These are phyloP conservation scores for Cydia amplana DNA, from an alignment of 1,140 invertebrate genomes.

Conservation along the genomic window DNA sequence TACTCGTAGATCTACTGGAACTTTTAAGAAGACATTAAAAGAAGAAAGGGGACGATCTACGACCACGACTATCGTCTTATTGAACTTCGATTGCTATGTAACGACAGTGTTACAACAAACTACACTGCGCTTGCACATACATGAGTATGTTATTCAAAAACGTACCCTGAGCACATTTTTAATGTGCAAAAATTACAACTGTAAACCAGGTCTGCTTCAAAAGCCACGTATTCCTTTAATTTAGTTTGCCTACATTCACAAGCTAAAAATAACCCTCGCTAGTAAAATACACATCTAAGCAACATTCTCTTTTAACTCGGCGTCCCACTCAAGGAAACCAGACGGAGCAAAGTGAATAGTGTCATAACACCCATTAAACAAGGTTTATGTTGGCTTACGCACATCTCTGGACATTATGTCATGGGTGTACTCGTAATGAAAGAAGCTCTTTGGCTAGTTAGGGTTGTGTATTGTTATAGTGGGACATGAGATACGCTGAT, in stretches of 20 bases:
- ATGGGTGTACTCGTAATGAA: constrained; percentile 13
- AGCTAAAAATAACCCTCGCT: constrained; percentile 9
- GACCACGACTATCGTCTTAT: too few species aligned
- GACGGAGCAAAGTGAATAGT: constrained; percentile 13
- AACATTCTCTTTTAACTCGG: constrained; percentile 16
- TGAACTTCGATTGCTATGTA: too few species aligned
- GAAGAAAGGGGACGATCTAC: too few species aligned
- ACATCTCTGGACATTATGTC: not conserved
- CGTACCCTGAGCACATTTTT: not conserved
- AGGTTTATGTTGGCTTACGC: constrained; percentile 23
- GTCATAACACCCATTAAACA: constrained; percentile 11
- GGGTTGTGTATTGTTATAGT: constrained; percentile 19
- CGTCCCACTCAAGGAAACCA: constrained; percentile 5
- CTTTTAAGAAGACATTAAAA: too few species aligned
- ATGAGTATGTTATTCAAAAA: not conserved
- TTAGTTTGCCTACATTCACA: not conserved
- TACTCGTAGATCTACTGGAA: too few species aligned
- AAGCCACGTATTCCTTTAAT: not conserved
- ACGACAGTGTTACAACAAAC: too few species aligned
- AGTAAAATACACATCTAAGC: constrained; percentile 11
- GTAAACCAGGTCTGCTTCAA: not conserved
- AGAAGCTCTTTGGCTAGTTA: constrained; percentile 30
- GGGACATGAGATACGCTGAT: not conserved
- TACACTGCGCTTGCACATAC: too few species aligned
- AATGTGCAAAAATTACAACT: not conserved